These are phyloP conservation scores for Cylloceria caligata DNA, from an alignment of 2,888 invertebrate species.

Conservation along the genomic window DNA sequence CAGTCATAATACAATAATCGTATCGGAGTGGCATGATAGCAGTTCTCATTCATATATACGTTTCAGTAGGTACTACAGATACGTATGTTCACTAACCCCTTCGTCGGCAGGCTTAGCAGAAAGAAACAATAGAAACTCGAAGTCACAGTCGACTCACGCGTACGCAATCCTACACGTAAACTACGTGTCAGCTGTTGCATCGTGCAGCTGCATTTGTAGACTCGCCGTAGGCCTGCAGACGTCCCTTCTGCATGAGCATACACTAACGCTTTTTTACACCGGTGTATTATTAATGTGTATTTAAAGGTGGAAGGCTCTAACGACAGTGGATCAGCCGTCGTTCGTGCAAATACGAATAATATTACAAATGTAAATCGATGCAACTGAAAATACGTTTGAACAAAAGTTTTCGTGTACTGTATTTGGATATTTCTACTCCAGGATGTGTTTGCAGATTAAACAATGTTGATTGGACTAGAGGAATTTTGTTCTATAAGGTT, in stretches of 20 bases:
- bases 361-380: neutral
- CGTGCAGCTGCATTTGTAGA: conserved; percentile 74
- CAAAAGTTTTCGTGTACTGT: too few species aligned
- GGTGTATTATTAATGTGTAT: conserved; percentile 4
- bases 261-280: neutral
- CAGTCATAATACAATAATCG: conserved; percentile 37
- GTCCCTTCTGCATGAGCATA: neutral
- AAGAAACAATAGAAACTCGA: conserved; percentile 65
- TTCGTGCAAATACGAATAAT: neutral
- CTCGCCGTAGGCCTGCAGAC: conserved; percentile 23
- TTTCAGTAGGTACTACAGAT: conserved; percentile 39
- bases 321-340: neutral
- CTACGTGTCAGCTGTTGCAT: conserved; percentile 78
- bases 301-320: neutral
- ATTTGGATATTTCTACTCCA: too few species aligned
- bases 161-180: conserved; percentile 55
- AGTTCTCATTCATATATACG: conserved; percentile 27
- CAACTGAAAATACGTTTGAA: neutral
- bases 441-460: too few species aligned
- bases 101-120: conserved; percentile 42
- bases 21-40: conserved; percentile 22
- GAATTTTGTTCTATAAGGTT: too few species aligned
- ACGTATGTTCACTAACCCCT: conserved; percentile 31
- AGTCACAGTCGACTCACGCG: conserved; percentile 53
- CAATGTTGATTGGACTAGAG: too few species aligned